A percentile compares a stretch with the other conserved stretches of the same genome.
Evolutionary conservation across 1,140 invertebrate genomes (phyloP).

Genomic region (Meloidogyne floridensis): DNA sequence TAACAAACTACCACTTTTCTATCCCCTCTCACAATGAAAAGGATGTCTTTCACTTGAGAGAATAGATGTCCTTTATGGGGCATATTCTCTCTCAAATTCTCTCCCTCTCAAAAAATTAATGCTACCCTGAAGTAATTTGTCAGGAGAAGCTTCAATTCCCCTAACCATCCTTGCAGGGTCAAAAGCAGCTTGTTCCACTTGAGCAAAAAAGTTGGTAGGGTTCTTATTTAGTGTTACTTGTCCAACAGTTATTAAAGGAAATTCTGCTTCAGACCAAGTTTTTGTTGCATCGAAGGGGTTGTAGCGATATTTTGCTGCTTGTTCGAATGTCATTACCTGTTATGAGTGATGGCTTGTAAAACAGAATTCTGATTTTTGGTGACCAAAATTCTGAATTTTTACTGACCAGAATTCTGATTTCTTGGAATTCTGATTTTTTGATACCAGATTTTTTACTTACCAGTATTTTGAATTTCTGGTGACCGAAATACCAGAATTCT

Average conservation of each 20-base stretch:
- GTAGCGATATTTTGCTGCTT: constrained; percentile 72
- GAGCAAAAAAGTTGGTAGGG: constrained; percentile 12
- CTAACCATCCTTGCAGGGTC: constrained; percentile 79
- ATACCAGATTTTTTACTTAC: too few species aligned
- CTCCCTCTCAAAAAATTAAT: background rate
- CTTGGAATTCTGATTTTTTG: too few species aligned
- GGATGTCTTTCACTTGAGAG: constrained; percentile 73
- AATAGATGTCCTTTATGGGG: constrained; percentile 74
- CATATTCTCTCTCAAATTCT: too few species aligned
- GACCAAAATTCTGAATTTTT: too few species aligned
- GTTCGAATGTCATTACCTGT: constrained; percentile 71
- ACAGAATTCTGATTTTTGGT: too few species aligned
- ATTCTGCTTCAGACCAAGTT: constrained; percentile 44
- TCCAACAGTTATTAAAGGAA: background rate
- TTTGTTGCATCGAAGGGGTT: constrained; percentile 92
- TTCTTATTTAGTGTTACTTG: background rate
- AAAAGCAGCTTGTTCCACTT: constrained; percentile 15
- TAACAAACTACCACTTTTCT: too few species aligned
- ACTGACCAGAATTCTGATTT: too few species aligned
- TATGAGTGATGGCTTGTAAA: too few species aligned
- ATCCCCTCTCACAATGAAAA: too few species aligned
- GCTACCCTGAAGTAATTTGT: constrained; percentile 86
- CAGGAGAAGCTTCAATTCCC: constrained; percentile 83
- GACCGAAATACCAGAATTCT: too few species aligned
- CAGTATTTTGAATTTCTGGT: too few species aligned